Evolutionary conservation across 2,797 vertebrate genomes (phyloP).

Genomic region (Tadarida brasiliensis): DNA sequence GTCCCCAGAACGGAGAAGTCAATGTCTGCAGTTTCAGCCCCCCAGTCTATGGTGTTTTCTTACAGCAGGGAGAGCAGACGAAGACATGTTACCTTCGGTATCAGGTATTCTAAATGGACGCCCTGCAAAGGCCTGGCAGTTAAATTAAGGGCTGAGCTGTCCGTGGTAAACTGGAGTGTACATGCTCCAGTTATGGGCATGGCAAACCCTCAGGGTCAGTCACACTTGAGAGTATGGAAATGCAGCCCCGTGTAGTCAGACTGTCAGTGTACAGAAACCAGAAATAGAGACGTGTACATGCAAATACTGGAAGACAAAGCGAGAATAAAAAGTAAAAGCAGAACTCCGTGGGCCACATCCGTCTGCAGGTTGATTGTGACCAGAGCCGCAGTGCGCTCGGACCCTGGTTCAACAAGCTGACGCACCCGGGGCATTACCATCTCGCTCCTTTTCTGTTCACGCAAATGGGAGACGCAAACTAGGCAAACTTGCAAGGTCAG

Average conservation of each 20-base stretch:
- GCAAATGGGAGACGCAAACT: not conserved
- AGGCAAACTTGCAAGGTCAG: not conserved
- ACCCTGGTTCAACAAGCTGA: not conserved
- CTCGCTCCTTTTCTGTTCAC: not conserved
- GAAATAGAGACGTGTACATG: not conserved
- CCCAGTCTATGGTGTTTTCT: not conserved
- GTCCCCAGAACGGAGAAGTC: not conserved
- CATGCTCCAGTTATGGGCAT: not conserved
- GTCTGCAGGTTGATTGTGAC: not conserved
- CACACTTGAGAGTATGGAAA: not conserved
- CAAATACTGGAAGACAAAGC: not conserved
- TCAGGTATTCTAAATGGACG: not conserved
- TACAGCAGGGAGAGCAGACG: not conserved
- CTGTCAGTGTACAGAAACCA: not conserved
- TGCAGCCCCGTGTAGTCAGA: not conserved
- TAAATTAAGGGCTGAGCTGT: not conserved
- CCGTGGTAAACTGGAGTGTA: not conserved
- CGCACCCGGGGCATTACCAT: not conserved
- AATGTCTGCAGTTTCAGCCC: no score
- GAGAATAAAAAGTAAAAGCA: not conserved
- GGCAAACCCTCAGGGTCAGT: not conserved
- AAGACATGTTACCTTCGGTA: not conserved
- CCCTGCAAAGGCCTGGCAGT: accelerated
- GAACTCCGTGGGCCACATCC: not conserved
- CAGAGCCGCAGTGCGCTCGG: not conserved